Evolutionary conservation across 2,113 vertebrate species (phyloP).

Genomic region (Rhineura floridana): DNA sequence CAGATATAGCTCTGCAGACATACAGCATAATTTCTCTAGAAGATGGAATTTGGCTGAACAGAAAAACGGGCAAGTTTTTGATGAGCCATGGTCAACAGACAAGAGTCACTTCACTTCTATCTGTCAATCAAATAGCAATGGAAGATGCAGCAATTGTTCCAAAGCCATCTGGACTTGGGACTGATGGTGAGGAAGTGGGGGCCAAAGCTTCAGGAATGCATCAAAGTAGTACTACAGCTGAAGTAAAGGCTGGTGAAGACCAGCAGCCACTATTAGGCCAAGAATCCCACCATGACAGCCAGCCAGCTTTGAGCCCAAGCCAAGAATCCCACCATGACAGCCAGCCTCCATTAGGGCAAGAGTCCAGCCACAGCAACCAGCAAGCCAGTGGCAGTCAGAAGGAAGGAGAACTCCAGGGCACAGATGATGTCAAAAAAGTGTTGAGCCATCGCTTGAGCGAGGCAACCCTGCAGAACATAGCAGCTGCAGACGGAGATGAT

Average conservation of each 20-base stretch:
- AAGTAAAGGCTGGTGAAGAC: background rate
- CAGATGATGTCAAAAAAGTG: background rate
- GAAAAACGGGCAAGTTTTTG: constrained; percentile 23
- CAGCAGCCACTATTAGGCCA: background rate
- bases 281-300: background rate
- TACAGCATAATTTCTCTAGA: constrained; percentile 22
- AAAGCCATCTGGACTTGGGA: background rate
- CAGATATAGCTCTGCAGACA: constrained; percentile 6
- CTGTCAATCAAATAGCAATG: background rate
- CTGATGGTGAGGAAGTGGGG: background rate
- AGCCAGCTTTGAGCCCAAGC: background rate
- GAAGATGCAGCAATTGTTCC: background rate
- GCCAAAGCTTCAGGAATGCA: background rate
- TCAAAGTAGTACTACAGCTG: background rate
- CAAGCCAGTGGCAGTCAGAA: background rate
- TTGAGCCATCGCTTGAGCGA: background rate
- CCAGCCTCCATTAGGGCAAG: background rate
- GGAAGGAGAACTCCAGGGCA: background rate
- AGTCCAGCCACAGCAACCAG: background rate
- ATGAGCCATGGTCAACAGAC: constrained; percentile 1
- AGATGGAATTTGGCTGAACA: constrained; percentile 27
- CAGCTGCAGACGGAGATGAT: background rate
- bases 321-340: background rate
- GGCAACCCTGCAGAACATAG: background rate
- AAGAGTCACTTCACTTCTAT: background rate